phyloP scores from a whole-genome alignment of 2,888 invertebrate species.

The Smittia aterrima region DNA sequence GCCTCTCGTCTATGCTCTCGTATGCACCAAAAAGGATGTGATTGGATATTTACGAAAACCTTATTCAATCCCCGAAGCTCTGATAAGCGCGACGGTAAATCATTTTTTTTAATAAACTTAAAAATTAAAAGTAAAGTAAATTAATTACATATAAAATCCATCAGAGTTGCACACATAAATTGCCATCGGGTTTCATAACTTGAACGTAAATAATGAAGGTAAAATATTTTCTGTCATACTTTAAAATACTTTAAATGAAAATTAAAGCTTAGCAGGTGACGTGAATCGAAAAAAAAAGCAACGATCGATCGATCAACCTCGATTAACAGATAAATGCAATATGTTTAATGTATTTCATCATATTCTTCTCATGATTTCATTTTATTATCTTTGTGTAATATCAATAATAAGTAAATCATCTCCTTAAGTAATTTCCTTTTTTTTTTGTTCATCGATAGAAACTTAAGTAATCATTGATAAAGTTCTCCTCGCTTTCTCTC shows the following conservation, averaged over 20 bases:
- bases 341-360: background rate
- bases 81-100: background rate
- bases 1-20: no score
- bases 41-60: no score
- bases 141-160: slow-evolving; percentile 23
- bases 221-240: no score
- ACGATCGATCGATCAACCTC: no score
- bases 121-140: slow-evolving; percentile 27
- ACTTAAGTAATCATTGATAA: slow-evolving; percentile 24
- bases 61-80: no score
- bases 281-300: no score
- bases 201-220: background rate
- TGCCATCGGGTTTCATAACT: slow-evolving; percentile 10
- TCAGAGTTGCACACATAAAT: slow-evolving; percentile 19
- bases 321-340: background rate
- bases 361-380: background rate
- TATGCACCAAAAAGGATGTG: no score
- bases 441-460: background rate
- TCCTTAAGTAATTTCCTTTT: slow-evolving; percentile 33
- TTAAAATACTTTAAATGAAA: no score
- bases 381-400: slow-evolving; percentile 17
- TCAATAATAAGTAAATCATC: slow-evolving; percentile 31
- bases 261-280: background rate
- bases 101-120: background rate
- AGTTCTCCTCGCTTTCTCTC: background rate